Base-by-base conservation (phyloP, 2,797 vertebrate species). In the Platalea minor region DNA sequence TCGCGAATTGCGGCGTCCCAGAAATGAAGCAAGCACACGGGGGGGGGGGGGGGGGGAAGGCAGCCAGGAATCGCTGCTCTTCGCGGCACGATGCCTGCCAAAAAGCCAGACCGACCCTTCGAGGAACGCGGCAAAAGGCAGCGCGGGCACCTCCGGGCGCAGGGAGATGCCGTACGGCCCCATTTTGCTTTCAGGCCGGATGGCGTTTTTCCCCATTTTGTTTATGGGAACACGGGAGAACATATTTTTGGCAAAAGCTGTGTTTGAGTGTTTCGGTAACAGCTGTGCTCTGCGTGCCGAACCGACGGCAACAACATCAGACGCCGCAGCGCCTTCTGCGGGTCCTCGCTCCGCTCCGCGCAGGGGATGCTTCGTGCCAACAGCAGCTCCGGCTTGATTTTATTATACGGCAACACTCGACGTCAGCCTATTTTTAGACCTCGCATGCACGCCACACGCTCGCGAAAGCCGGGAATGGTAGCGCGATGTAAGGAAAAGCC, bases 401-500 rank as follows among this genome's bases (percentile, higher is more conserved):
- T 76, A 37, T 46, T 24, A 15, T 10, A 25, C 9, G 45, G 7
- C 25, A 25, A 76, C n/a, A 10, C 45, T 76, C 17, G 21, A 31
- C 4, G 28, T 9, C 57, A 14, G 74, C 21, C 45, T 61, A 50
- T 61, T 50, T 76, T 76, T 76, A 76, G 74, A 7, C 9, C 51
- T 43, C 4, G 35, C 48, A 19, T 8, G 37, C 60, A 70, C 14
- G 48, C 35, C 68, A 41, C 69, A 8, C 3, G 41, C 73, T 75
- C 1, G 26, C 1, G 20, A 2, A 23, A 31, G 56, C 73, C 8
- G 28, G 56, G 4, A 60, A 39, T 2, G 19, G 43, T 4, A 6
- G 43, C 2, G 16, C 1, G 57, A 17, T 9, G 35, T 10, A 15
- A 33, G 74, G 74, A 77, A 63, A 51, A 77, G 46, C 57, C 37